A percentile compares a stretch with the other conserved stretches of the same genome.
These are phyloP conservation scores for Stichodactyla mertensii DNA, from an alignment of 64 coral and sea anemone species.

Conservation along the genomic window DNA sequence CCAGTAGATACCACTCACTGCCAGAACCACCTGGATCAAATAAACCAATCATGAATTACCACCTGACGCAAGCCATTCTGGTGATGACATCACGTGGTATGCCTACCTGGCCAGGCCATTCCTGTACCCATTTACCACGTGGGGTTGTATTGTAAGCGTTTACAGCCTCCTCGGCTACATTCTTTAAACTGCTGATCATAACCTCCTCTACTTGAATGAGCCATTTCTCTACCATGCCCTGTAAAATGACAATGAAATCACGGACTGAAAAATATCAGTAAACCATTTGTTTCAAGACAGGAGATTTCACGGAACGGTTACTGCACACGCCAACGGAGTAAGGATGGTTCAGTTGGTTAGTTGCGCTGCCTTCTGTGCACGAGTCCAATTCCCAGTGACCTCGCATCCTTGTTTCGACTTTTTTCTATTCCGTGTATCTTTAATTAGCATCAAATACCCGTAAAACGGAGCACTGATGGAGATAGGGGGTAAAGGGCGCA, in stretches of 20 bases:
- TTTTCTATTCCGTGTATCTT: no score
- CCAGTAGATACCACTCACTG: constrained; percentile 95
- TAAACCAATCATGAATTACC: not conserved
- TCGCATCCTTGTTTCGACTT: no score
- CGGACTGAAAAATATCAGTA: no score
- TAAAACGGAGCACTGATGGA: no score
- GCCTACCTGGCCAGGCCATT: constrained; percentile 97
- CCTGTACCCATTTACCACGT: constrained; percentile 94
- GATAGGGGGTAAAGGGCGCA: no score
- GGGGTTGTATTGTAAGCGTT: constrained; percentile 72
- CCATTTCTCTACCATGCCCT: constrained; percentile 99
- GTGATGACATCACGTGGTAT: not conserved
- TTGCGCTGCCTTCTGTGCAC: no score
- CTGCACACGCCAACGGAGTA: no score
- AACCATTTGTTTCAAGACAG: no score
- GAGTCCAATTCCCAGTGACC: no score
- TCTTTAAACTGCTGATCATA: constrained; percentile 93
- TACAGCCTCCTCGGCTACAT: constrained; percentile 87
- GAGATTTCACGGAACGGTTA: no score
- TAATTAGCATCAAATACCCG: no score
- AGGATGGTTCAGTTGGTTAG: no score
- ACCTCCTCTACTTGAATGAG: constrained; percentile 97
- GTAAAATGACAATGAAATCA: not conserved
- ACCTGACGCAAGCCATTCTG: not conserved
- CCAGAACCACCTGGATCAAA: constrained; percentile 74